Evolutionary conservation across 1,140 invertebrate species (phyloP), one percentile per base, ranked within the genome.

Genomic region (Drosophila guanche): DNA sequence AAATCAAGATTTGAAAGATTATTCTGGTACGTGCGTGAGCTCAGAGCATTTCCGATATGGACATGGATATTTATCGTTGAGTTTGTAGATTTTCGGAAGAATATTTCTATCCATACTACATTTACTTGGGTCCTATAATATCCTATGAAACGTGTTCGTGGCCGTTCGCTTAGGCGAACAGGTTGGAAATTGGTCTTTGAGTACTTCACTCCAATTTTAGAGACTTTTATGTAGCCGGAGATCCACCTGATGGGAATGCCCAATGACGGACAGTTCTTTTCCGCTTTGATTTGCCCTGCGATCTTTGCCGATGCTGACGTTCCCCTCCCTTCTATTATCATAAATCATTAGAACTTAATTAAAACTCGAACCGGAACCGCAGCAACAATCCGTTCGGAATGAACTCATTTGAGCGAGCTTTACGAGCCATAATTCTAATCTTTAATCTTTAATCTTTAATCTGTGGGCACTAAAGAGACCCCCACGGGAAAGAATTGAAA

Each of bases 381-480:
- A 68, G 52, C 65, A 68, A 37, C 33, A 37, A 37, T 37, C 10
- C 33, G 10, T 12, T 12, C 52, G 57, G 63, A 88, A 77, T 65
- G 47, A 85, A 74, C 65, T 70, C 81, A 85, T 85, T 77, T 71
- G 52, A 55, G 63, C 51, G 45, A 52, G 63, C 42, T 86, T 86
- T 65, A 83, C 58, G 70, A 73, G 61, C 77, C 54, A 78, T 88
- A 88, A 81, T 86, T 88, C 83, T 86, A 81, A 86, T 86, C 81
- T 74, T 42, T 71, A 68, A 86, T 85, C 81, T 86, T 73, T 86
- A 80, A 85, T 86, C 81, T 74, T 51, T 75, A 68, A 81, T 86
- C 83, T 68, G 69, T 55, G 46, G 68, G 54, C 81, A 74, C 67
- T 79, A 56, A 60, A 75, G 61, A 73, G 53, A 41, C 58, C 25